phyloP scores from a whole-genome alignment of 2,888 invertebrate genomes.

The Drosophila affinis region DNA sequence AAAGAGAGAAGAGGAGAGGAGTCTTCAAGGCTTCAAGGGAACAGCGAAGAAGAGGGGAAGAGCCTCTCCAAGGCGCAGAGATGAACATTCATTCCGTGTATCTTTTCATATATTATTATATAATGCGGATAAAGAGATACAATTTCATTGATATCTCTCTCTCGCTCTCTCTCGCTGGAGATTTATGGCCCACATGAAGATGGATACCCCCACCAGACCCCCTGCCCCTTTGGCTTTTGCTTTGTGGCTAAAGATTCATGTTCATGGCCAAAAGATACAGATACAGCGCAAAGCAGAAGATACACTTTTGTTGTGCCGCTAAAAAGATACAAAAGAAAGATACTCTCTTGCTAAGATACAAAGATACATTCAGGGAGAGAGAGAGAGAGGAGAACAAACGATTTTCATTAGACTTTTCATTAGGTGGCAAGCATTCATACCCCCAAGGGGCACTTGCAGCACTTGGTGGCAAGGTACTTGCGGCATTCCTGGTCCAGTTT shows the following conservation, averaged over 20 bases:
- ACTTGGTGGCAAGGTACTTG: neutral
- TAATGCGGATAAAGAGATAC: slow-evolving; percentile 84
- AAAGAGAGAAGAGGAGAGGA: neutral
- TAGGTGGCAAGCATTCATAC: slow-evolving; percentile 64
- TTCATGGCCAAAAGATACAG: slow-evolving; percentile 63
- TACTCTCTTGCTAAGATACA: neutral
- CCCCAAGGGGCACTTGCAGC: slow-evolving; percentile 19
- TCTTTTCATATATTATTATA: slow-evolving; percentile 81
- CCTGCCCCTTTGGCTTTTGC: slow-evolving; percentile 17
- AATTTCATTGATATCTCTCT: slow-evolving; percentile 82
- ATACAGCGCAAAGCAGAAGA: slow-evolving; percentile 40
- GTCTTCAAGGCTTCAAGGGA: slow-evolving; percentile 10
- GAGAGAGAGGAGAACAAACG: slow-evolving; percentile 65
- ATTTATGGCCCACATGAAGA: slow-evolving; percentile 80
- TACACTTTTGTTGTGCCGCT: slow-evolving; percentile 63
- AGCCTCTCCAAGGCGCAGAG: too few species aligned
- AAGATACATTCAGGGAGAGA: slow-evolving; percentile 26
- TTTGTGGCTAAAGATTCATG: slow-evolving; percentile 66
- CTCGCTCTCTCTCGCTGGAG: slow-evolving; percentile 78
- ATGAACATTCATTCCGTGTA: slow-evolving; percentile 50
- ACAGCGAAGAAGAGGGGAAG: slow-evolving; percentile 36
- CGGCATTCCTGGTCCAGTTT: neutral
- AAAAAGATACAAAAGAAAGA: slow-evolving; percentile 42
- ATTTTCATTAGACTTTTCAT: slow-evolving; percentile 76
- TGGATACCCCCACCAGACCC: slow-evolving; percentile 59